Base-by-base conservation (phyloP, 2,113 vertebrate genomes). In the Mystacornis crossleyi region DNA sequence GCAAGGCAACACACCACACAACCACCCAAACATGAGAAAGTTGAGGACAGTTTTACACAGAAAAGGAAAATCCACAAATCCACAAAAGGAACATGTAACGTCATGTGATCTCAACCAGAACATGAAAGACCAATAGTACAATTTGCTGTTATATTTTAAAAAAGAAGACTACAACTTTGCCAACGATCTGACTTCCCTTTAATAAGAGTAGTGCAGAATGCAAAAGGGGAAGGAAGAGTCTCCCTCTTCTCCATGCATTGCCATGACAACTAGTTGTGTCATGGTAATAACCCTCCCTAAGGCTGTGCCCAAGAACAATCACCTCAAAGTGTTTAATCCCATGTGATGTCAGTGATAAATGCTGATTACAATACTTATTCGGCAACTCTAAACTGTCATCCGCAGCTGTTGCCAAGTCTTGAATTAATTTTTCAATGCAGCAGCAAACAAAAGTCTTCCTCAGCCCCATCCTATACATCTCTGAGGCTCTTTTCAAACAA, bases 201-300 rank as follows among this genome's bases (percentile, higher is more conserved):
- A 96, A 65, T 0, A 58, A 45, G 48, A 75, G 74, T 6, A 84
- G 55, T 58, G 73, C 64, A 58, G 82, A 84, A 97, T n/a, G 57
- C 38, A 91, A 83, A 89, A 84, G 81, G 92, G 90, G 94, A 94
- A 97, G 94, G 95, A 97, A 97, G 90, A 90, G 83, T 66, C 90
- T 93, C 91, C 85, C 74, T 73, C 58, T 87, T 88, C 93, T 81
- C 86, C 85, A 60, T 24, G 89, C 48, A 96, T 97, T 93, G 88
- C 95, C 95, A 96, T 96, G 97, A 97, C 95, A 98, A 97, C 96
- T 79, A 45, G 67, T 55, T 93, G 81, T 97, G 94, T 90, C 90
- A 96, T 75, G 88, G 93, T 81, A 97, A 97, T 94, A 92, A 96
- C 93, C 82, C 90, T 95, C 71, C 93, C 93, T 36, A 88, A 96